Base-by-base conservation (phyloP, 37 sponge, comb jelly and placozoan species). In the Petrosia ficiformis region DNA sequence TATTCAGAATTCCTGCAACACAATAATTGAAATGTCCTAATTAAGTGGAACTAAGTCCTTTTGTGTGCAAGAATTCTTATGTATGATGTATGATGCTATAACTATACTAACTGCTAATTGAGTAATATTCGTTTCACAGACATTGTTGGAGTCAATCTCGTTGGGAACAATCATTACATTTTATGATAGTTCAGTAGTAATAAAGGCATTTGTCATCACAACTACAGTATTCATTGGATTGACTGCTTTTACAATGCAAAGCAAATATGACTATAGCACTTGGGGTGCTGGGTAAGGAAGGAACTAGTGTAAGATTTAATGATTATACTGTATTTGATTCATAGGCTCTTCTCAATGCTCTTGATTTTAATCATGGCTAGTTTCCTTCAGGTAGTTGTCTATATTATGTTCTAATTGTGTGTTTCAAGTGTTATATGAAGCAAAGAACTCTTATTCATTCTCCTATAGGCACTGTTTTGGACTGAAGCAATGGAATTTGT, bases 161-260 rank as follows among this genome's bases (percentile, higher is more conserved):
- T 34, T 89, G 57, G 81, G 81, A 0, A 82, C 70, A 2, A 58
- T 78, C 0, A 86, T 96, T 69, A 96, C 97, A 32, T 85, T 81
- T 59, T 96, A 74, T 84, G 97, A 96, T 66, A 68, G 65, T 32
- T 77, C 71, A 34, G 30, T 90, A 28, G 95, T 96, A 22, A 54
- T 95, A 2, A 93, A 92, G 44, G 95, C 99, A 16, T 89, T 95
- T 41, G 40, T 87, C 38, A 75, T 95, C 39, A 95, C 99, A 4
- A 65, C 80, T 0, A 70, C 79, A 19, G 89, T 95, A 39, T 80
- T 93, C 68, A n/a, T 95, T 52, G 82, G 67, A 0, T 89, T 98
- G 41, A 98, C 99, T 25, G 73, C 65, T 70, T 98, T 88, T 80
- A 89, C 99, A 48, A 84, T 92, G 80, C 99, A 98, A 86, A 93